phyloP scores from a whole-genome alignment of 1,140 invertebrate species.

The Drosophila subobscura region DNA sequence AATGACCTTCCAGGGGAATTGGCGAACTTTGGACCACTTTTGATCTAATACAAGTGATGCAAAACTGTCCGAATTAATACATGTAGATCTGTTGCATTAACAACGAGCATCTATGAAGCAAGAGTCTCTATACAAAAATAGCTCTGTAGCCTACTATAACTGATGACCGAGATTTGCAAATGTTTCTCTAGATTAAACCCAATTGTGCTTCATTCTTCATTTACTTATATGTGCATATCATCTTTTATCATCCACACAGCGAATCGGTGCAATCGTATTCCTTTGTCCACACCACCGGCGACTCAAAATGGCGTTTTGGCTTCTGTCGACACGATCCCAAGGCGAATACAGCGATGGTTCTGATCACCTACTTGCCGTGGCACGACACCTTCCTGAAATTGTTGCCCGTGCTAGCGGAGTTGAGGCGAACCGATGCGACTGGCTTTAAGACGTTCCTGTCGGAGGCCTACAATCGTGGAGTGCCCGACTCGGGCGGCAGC shows the following conservation, averaged over 20 bases:
- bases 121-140: background rate
- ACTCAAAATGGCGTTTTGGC: constrained; percentile 98
- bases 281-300: constrained; percentile 95
- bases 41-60: too few species aligned
- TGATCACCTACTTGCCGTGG: constrained; percentile 95
- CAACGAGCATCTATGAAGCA: background rate
- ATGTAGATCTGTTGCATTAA: too few species aligned
- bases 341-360: constrained; percentile 89
- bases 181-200: too few species aligned
- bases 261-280: constrained; percentile 87
- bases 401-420: constrained; percentile 79
- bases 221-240: background rate
- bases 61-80: too few species aligned
- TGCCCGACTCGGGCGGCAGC: constrained; percentile 85
- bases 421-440: constrained; percentile 65
- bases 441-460: constrained; percentile 86
- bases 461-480: constrained; percentile 86
- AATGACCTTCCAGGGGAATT: too few species aligned
- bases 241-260: constrained; percentile 35
- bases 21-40: too few species aligned
- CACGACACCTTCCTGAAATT: constrained; percentile 97
- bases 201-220: background rate
- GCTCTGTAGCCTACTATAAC: too few species aligned
- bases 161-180: too few species aligned
- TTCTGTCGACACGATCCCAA: constrained; percentile 96